Conservation (phyloP, 2,888 invertebrate species). For the Eristalis tenax region DNA sequence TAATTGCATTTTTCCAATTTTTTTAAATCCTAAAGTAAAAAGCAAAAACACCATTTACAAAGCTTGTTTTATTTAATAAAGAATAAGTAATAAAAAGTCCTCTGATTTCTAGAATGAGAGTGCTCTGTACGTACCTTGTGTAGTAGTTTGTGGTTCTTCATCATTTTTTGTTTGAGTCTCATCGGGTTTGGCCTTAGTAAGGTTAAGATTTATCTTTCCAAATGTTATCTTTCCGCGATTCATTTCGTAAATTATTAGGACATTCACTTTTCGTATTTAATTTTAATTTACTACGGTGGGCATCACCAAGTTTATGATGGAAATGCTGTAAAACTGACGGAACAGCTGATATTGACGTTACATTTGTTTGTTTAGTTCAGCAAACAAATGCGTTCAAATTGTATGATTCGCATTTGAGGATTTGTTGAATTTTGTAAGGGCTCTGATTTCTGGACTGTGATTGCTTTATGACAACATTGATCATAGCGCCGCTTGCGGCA, state of each 20-base stretch:
- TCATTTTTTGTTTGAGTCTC: constrained; percentile 71
- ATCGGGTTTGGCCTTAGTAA: constrained; percentile 74
- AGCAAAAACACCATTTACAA: not conserved
- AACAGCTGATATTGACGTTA: not conserved
- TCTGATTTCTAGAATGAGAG: not conserved
- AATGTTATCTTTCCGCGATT: constrained; percentile 80
- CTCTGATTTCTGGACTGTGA: too few relatives aligned
- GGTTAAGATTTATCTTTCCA: constrained; percentile 80
- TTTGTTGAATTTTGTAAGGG: too few relatives aligned
- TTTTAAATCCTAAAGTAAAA: constrained; percentile 83
- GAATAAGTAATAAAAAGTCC: too few relatives aligned
- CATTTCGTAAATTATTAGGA: constrained; percentile 74
- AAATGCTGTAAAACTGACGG: not conserved
- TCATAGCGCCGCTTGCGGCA: too few relatives aligned
- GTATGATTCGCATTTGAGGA: too few relatives aligned
- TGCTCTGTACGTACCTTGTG: constrained; percentile 46
- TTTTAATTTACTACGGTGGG: not conserved
- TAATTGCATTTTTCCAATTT: constrained; percentile 84
- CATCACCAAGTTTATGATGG: not conserved
- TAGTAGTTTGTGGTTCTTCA: constrained; percentile 29
- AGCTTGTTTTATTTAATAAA: not conserved
- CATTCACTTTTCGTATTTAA: not conserved
- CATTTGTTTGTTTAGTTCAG: not conserved
- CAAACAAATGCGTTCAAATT: too few relatives aligned
- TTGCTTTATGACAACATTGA: too few relatives aligned